A percentile compares a stretch with the other conserved stretches of the same genome.
phyloP scores from a whole-genome alignment of 2,113 vertebrate species.

The Heloderma charlesbogerti region DNA sequence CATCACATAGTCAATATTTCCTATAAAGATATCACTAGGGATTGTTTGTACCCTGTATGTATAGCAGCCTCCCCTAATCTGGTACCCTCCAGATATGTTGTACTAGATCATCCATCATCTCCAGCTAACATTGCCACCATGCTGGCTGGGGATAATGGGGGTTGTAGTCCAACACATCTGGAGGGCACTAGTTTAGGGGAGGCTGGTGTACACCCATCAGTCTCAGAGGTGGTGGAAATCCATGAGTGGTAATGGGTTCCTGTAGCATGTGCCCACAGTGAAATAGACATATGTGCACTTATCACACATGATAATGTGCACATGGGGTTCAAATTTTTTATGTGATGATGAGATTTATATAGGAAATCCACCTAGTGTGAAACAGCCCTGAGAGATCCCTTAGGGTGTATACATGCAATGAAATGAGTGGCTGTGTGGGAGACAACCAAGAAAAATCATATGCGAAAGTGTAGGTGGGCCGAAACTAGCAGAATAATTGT shows the following conservation, averaged over 20 bases:
- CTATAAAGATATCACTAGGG: background rate
- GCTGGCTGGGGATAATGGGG: too few species aligned
- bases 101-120: too few species aligned
- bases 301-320: too few species aligned
- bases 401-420: slow-evolving; percentile 3
- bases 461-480: slow-evolving; percentile 7
- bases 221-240: background rate
- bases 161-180: too few species aligned
- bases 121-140: too few species aligned
- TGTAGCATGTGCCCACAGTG: background rate
- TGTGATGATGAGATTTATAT: background rate
- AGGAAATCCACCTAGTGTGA: background rate
- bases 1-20: background rate
- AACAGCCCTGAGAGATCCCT: background rate
- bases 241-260: background rate
- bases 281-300: background rate
- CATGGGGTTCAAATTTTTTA: background rate
- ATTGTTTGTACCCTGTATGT: background rate
- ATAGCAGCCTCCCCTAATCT: too few species aligned
- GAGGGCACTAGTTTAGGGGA: too few species aligned
- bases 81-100: too few species aligned
- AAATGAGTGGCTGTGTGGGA: slow-evolving; percentile 10
- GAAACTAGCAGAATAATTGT: background rate
- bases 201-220: too few species aligned
- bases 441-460: slow-evolving; percentile 19